phyloP scores from a whole-genome alignment of 2,888 invertebrate species.

The Athalia circularis region DNA sequence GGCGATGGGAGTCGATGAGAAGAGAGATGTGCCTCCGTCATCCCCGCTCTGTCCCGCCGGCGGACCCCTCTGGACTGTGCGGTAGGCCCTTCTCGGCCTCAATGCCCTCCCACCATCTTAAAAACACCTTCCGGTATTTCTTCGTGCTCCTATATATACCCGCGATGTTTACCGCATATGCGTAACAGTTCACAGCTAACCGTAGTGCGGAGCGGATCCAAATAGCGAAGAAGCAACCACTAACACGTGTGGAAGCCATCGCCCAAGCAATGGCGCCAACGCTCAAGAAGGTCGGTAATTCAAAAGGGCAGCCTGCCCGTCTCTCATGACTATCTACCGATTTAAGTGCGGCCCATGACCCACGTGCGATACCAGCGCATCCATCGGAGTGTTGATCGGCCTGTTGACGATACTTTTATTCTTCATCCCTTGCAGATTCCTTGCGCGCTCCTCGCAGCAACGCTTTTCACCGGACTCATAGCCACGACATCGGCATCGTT shows the following conservation, averaged over 20 bases:
- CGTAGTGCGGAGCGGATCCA: constrained; percentile 52
- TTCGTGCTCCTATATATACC: constrained; percentile 66
- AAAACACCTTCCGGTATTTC: constrained; percentile 60
- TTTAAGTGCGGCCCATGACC: no score
- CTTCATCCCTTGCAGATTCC: constrained; percentile 57
- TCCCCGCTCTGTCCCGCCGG: constrained; percentile 38
- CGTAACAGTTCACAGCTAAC: constrained; percentile 67
- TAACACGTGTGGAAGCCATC: constrained; percentile 49
- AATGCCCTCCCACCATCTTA: constrained; percentile 52
- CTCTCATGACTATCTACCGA: no score
- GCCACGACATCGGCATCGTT: constrained; percentile 62
- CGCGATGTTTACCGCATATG: constrained; percentile 64
- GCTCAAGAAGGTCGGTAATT: constrained; percentile 55
- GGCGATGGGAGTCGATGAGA: no score
- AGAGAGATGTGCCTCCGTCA: constrained; percentile 44
- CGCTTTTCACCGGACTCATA: constrained; percentile 52
- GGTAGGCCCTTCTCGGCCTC: constrained; percentile 50
- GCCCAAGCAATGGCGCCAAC: constrained; percentile 58
- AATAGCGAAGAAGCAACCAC: constrained; percentile 44
- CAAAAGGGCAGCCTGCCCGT: no score
- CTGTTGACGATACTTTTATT: constrained; percentile 10
- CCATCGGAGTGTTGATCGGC: background rate
- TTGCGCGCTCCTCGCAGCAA: constrained; percentile 58
- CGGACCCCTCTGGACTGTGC: constrained; percentile 8
- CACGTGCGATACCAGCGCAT: no score